Evolutionary conservation across 2,888 invertebrate species (phyloP).

Genomic region (Apoderus coryli): DNA sequence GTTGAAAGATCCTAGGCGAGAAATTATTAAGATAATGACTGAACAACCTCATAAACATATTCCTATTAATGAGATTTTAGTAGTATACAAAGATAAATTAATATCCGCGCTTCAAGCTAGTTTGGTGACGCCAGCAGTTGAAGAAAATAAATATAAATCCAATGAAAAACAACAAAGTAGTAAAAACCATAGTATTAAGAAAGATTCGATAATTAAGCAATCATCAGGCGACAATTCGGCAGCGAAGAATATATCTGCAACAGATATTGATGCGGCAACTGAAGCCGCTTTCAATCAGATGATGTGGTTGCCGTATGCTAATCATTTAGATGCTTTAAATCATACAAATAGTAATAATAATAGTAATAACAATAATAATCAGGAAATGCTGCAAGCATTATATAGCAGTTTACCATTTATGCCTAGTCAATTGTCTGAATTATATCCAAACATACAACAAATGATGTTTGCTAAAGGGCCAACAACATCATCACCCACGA

Average conservation of each 20-base stretch:
- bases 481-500: constrained; percentile 33
- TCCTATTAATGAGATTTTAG: constrained; percentile 13
- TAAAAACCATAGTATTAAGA: constrained; percentile 15
- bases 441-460: constrained; percentile 38
- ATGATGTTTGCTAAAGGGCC: constrained; percentile 31
- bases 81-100: constrained; percentile 15
- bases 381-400: constrained; percentile 43
- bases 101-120: too few species aligned
- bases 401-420: constrained; percentile 32
- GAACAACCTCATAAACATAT: constrained; percentile 38
- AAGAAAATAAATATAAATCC: constrained; percentile 41
- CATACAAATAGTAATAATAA: too few species aligned
- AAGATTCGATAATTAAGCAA: constrained; percentile 13
- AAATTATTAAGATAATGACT: constrained; percentile 60
- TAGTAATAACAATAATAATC: constrained; percentile 33
- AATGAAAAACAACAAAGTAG: constrained; percentile 29
- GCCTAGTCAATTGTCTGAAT: constrained; percentile 32
- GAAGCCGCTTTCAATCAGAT: constrained; percentile 56
- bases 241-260: constrained; percentile 34
- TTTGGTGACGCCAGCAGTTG: too few species aligned
- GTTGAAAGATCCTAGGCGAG: constrained; percentile 54
- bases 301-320: constrained; percentile 58
- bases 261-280: constrained; percentile 54
- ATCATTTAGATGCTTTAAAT: constrained; percentile 45
- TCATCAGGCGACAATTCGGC: constrained; percentile 10